Base-by-base conservation (phyloP, 2,797 vertebrate genomes). In the Silurus aristotelis region DNA sequence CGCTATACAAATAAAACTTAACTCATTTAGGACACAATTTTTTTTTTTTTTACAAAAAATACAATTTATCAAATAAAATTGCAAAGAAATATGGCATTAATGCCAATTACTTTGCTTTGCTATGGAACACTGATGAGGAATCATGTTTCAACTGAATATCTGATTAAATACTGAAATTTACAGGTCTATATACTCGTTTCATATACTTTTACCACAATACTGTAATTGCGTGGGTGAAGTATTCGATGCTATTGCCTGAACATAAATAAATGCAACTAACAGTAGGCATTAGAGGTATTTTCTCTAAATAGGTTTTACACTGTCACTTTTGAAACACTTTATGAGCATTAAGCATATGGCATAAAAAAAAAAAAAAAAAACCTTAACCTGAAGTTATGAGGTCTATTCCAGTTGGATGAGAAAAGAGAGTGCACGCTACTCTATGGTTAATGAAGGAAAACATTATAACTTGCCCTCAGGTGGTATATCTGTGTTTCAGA, bases 401-500 rank as follows among this genome's bases (percentile, higher is more conserved):
- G 48, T 52, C 48, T 10, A n/a, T 56, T 78, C 52, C 4, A 68
- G 67, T 46, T 67, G 25, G 71, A 82, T 10, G 43, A 85, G 58
- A 78, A 56, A 55, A 75, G 9, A 78, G 58, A 12, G n/a, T 48
- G 43, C 63, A 17, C 1, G 46, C 22, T 55, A 56, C 43, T 25
- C 43, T 20, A 31, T 66, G 60, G 61, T 22, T 25, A 27, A 77
- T 60, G 19, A 78, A 78, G 56, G 75, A 43, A 60, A 61, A 22
- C 19, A 14, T 27, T 27, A 78, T 60, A 60, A 78, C 68, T 22
- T 76, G 58, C 43, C 76, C n/a, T 77, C 22, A 9, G 85, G 80
- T 66, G 8, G 78, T 19, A 66, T 61, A 82, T 72, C 84, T 75
- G 84, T 58, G 63, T 10, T 31, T 85, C 55, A 63, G 55, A 38